Base-by-base conservation (phyloP, 2,113 vertebrate genomes). In the Nesospiza acunhae region DNA sequence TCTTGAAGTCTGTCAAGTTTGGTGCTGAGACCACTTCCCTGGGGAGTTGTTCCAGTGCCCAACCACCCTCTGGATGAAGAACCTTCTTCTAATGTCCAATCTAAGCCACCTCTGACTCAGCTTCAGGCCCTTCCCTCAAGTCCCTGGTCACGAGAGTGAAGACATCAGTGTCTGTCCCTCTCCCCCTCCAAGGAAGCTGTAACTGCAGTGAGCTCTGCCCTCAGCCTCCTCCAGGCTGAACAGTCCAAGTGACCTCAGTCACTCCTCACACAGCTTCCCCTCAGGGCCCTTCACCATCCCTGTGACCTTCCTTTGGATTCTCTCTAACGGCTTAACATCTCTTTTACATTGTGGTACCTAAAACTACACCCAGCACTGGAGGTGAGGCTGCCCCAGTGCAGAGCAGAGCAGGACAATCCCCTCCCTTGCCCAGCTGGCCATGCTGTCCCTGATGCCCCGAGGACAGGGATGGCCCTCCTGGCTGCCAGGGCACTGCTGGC, bases 231-330 rank as follows among this genome's bases (percentile, higher is more conserved):
- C 33, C 60, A 81, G 27, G 7, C 18, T 44, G 37, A 37, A 44
- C 50, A 73, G 35, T 50, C 2, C 59, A 28, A 89, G 11, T 23
- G 27, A 1, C 15, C 19, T n/a, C 60, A 67, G 37, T 0, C 6
- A 0, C 22, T 88, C 37, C 42, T 50, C 59, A 50, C 1, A 24
- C 0, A 0, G 7, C 37, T 33, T 50, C 59, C 7, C 37, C 19
- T 67, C 52, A 11, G 3, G 37, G 7, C 22, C 15, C 4, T 52
- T 24, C 68, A 11, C 10, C 37, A 66, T 11, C 50, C 50, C 28
- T 26, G 24, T 26, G 49, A 6, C 30, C 28, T 22, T n/a, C 19
- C 15, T 64, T 35, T 42, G 4, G 31, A 20, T 18, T 3, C 2
- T 50, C 17, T 15, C 13, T 31, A 50, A 11, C 10, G 5, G 13